phyloP scores from a whole-genome alignment of 2,888 invertebrate species.

The Craniophora ligustri region DNA sequence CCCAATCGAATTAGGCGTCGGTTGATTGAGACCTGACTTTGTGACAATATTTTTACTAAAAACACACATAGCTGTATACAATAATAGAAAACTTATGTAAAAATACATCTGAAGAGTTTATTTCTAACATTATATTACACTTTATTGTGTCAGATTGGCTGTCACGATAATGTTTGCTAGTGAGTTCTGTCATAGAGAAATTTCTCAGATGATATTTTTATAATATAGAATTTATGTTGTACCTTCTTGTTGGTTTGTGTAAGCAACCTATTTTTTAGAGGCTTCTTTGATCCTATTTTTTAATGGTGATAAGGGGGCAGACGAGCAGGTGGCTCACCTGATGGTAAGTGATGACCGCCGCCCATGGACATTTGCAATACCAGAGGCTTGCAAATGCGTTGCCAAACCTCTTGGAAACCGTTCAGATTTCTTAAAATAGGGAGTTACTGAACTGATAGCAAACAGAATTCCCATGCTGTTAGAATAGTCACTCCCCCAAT shows the following conservation, averaged over 20 bases:
- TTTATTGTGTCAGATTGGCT: neutral
- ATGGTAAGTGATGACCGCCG: no score
- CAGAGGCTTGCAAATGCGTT: no score
- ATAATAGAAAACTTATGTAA: slow-evolving; percentile 70
- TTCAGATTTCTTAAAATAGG: no score
- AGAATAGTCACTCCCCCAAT: no score
- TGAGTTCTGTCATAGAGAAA: neutral
- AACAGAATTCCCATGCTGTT: no score
- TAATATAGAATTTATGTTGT: neutral
- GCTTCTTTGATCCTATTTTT: no score
- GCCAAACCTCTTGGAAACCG: no score
- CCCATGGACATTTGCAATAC: no score
- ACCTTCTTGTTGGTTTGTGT: neutral
- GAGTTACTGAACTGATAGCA: no score
- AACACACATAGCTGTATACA: slow-evolving; percentile 57
- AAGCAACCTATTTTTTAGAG: neutral
- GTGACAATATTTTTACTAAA: slow-evolving; percentile 54
- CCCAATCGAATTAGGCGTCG: slow-evolving; percentile 62
- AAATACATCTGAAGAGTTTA: slow-evolving; percentile 70
- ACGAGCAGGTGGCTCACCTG: no score
- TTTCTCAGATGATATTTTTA: no score
- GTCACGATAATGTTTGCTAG: neutral
- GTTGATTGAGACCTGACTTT: slow-evolving; percentile 57
- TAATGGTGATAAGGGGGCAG: no score
- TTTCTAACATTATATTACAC: slow-evolving; percentile 40